Base-by-base conservation (phyloP, 92 coral and sea anemone species). In the Micromussa lordhowensis region DNA sequence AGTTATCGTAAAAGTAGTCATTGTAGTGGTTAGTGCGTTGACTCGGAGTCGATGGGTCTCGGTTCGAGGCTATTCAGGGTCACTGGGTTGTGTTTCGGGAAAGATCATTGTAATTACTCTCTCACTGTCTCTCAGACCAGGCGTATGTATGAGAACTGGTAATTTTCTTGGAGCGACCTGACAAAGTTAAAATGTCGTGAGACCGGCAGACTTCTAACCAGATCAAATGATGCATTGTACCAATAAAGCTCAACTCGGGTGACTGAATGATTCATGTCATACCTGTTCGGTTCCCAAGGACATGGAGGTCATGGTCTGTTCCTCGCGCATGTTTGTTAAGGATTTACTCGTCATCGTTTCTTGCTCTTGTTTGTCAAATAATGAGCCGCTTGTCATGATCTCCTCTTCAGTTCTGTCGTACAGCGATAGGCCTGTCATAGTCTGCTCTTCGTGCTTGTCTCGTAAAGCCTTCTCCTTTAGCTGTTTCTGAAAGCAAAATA, bases 401-500 rank as follows among this genome's bases (percentile, higher is more conserved):
- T 79, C 88, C 82, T 94, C 95, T 64, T 94, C 98, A 19, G 72
- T 88, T 32, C 88, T 80, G 77, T 91, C 92, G 58, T 69, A 73
- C 71, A 91, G 75, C 12, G 98, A 93, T 49, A 93, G 29, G 1
- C 93, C 92, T 4, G 98, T 91, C 97, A 94, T 94, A 16, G 98
- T 93, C 79, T 58, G 55, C 78, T 92, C 95, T 44, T 93, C 95
- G 12, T 82, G 94, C 70, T 77, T 91, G 84, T 89, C 81, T 31
- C 36, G 90, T 28, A 87, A 22, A 22, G 86, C 85, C 26, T 86
- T 91, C 75, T 88, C 92, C n/a, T 85, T 84, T 36, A 51, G 17
- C 21, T 70, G 66, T 26, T 77, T 86, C 89, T 86, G 89, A 64
- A 22, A 24, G 31, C 31, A 63, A 7, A 77, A 86, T 26, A 49